Percentiles rank a stretch among this genome's conserved stretches.
phyloP scores from a whole-genome alignment of 2,888 invertebrate species.

The Caenorhabditis plicata region DNA sequence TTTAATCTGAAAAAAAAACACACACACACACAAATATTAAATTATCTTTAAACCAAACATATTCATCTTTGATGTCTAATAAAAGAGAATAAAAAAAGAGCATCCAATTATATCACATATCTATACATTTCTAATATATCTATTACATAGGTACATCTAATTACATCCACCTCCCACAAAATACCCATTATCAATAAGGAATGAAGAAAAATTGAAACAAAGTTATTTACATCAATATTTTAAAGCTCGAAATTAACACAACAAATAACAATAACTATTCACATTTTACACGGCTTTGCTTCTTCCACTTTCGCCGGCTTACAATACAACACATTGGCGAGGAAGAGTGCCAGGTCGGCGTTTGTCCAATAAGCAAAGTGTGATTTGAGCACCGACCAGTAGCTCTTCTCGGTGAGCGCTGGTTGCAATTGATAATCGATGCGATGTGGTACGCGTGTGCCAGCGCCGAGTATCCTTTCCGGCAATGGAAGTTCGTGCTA shows the following conservation, averaged over 20 bases:
- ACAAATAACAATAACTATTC: background rate
- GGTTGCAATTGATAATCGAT: constrained; percentile 53
- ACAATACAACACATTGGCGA: constrained; percentile 50
- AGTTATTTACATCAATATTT: no score
- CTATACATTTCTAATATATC: no score
- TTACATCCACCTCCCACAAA: no score
- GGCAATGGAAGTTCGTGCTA: constrained; percentile 44
- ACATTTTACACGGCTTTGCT: constrained; percentile 20
- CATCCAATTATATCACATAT: no score
- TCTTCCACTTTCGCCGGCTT: constrained; percentile 31
- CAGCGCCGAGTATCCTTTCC: constrained; percentile 34
- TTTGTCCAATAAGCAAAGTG: constrained; percentile 64
- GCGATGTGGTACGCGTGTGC: constrained; percentile 26
- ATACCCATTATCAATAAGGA: no score
- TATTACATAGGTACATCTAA: no score
- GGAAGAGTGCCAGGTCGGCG: constrained; percentile 50
- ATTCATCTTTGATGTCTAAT: no score
- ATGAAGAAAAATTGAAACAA: no score
- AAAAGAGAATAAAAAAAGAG: no score
- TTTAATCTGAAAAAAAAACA: no score
- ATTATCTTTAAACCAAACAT: no score
- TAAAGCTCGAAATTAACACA: background rate
- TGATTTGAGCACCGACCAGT: constrained; percentile 61
- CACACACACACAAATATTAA: no score
- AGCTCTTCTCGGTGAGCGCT: constrained; percentile 58